phyloP scores from a whole-genome alignment of 2,113 vertebrate species.

The Laticauda colubrina region DNA sequence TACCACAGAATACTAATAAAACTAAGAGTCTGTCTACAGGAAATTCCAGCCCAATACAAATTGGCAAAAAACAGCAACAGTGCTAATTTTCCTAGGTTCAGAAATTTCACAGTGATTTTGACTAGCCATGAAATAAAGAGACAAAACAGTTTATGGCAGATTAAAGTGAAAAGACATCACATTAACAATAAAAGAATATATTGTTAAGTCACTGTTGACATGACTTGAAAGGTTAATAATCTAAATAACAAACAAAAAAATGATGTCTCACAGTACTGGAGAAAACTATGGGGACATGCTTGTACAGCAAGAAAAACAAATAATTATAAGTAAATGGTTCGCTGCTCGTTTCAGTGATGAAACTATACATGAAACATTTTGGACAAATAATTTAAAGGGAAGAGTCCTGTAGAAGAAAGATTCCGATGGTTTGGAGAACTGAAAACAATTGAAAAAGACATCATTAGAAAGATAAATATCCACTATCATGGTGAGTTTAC shows the following conservation, averaged over 20 bases:
- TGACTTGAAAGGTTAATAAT: not conserved
- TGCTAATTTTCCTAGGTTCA: not conserved
- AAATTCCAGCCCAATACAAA: not conserved
- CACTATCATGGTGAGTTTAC: not conserved
- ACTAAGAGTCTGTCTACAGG: not conserved
- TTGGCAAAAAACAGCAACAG: not conserved
- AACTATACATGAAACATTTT: not conserved
- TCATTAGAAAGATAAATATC: not conserved
- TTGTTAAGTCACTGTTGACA: not conserved
- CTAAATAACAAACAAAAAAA: not conserved
- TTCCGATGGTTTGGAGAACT: not conserved
- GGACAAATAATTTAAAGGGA: not conserved
- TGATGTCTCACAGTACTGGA: not conserved
- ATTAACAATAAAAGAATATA: not conserved
- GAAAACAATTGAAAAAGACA: not conserved
- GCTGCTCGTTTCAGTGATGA: not conserved
- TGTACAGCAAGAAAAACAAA: not conserved
- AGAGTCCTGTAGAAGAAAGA: not conserved
- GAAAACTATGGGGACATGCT: not conserved
- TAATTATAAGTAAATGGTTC: not conserved
- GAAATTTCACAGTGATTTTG: not conserved
- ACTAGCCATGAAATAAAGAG: not conserved
- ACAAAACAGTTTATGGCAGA: not conserved
- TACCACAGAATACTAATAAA: not conserved
- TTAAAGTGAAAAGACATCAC: not conserved